Evolutionary conservation across 2,888 invertebrate species (phyloP).

Genomic region (Antheraea yamamai): DNA sequence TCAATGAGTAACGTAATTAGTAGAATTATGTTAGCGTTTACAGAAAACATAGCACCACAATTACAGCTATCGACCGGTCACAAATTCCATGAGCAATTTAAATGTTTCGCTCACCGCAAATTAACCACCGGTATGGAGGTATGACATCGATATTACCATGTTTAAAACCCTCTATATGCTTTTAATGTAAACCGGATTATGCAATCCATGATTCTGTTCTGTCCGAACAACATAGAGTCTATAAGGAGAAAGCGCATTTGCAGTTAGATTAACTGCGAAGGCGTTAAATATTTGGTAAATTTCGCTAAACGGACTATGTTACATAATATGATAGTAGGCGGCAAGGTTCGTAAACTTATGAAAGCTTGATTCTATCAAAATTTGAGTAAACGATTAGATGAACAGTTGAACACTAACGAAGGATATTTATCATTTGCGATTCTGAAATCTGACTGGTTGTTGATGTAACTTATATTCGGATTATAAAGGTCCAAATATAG

Average conservation of each 20-base stretch:
- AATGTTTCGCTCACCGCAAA: not conserved
- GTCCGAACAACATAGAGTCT: not conserved
- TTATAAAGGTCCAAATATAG: not conserved
- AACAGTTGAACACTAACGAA: not conserved
- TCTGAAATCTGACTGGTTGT: not conserved
- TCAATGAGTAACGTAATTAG: not conserved
- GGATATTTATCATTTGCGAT: not conserved
- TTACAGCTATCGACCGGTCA: not conserved
- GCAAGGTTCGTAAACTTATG: not conserved
- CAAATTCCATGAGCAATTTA: not conserved
- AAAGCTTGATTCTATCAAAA: not conserved
- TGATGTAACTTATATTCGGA: not conserved
- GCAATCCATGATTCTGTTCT: not conserved
- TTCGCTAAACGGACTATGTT: not conserved
- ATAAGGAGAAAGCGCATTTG: conserved; percentile 12
- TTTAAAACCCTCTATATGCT: not conserved
- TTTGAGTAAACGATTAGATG: not conserved
- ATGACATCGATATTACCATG: conserved; percentile 4
- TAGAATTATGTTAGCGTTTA: not conserved
- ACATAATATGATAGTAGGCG: conserved; percentile 2
- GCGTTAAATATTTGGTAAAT: conserved; percentile 8
- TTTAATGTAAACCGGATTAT: not conserved
- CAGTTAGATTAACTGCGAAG: conserved; percentile 5
- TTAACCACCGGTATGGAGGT: not conserved
- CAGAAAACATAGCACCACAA: not conserved